phyloP scores from a whole-genome alignment of 2,888 invertebrate species.

The Lepeophtheirus nordmannii region DNA sequence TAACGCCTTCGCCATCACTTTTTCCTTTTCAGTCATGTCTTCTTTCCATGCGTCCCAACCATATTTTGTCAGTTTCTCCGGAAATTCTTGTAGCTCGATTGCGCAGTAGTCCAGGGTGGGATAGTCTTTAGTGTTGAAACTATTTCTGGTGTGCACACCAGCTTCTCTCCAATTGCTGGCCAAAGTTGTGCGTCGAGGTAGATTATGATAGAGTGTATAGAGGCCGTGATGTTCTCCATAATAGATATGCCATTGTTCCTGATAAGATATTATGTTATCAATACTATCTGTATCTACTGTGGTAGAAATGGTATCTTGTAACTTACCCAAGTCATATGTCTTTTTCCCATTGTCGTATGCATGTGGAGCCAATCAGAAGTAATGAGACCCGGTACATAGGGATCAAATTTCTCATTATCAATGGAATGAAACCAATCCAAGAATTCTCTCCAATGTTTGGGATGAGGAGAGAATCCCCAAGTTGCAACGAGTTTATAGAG shows the following conservation, averaged over 20 bases:
- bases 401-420: slow-evolving; percentile 23
- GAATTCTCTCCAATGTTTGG: slow-evolving; percentile 20
- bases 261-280: neutral
- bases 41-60: slow-evolving; percentile 21
- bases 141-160: slow-evolving; percentile 19
- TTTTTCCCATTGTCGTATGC: slow-evolving; percentile 19
- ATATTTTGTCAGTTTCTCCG: slow-evolving; percentile 6
- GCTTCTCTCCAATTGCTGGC: slow-evolving; percentile 21
- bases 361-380: slow-evolving; percentile 24
- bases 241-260: slow-evolving; percentile 22
- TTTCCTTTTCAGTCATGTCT: neutral
- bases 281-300: neutral
- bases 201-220: slow-evolving; percentile 22
- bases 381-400: slow-evolving; percentile 22
- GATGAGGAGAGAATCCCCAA: slow-evolving; percentile 24
- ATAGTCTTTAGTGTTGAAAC: slow-evolving; percentile 20
- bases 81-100: slow-evolving; percentile 23
- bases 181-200: neutral
- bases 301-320: neutral
- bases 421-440: slow-evolving; percentile 24
- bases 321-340: slow-evolving; percentile 24
- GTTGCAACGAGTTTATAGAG: slow-evolving; percentile 24
- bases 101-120: slow-evolving; percentile 22
- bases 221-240: slow-evolving; percentile 14
- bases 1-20: neutral